These are phyloP conservation scores for Anniella stebbinsi DNA, from an alignment of 2,797 vertebrate species.

Conservation along the genomic window DNA sequence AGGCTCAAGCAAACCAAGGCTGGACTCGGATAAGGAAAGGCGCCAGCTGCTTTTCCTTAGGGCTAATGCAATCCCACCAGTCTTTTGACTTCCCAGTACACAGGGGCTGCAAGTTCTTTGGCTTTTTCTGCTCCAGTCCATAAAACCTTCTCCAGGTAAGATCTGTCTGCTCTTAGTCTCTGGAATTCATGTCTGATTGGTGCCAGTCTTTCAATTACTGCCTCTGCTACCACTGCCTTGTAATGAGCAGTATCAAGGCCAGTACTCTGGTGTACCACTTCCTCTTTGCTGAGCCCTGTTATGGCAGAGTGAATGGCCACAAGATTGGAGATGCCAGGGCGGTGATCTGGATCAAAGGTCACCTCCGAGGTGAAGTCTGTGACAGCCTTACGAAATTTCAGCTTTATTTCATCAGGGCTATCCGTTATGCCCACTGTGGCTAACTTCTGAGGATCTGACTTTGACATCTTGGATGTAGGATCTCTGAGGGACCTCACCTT, in stretches of 20 bases:
- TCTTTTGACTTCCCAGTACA: constrained; percentile 85
- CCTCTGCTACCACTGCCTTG: constrained; percentile 88
- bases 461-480: constrained; percentile 94
- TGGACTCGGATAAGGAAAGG: not conserved
- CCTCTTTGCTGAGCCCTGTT: constrained; percentile 78
- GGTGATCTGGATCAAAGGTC: constrained; percentile 86
- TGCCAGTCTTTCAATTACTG: constrained; percentile 86
- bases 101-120: constrained; percentile 84
- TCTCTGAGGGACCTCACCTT: constrained; percentile 94
- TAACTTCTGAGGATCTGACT: constrained; percentile 90
- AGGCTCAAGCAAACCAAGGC: not conserved
- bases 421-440: constrained; percentile 89
- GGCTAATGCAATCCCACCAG: constrained; percentile 87
- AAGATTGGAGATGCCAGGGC: constrained; percentile 93
- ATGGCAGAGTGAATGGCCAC: constrained; percentile 89
- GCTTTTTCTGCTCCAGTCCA: constrained; percentile 83
- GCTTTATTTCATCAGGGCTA: constrained; percentile 87
- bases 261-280: constrained; percentile 80
- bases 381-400: constrained; percentile 92
- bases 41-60: not conserved
- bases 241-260: constrained; percentile 90
- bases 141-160: constrained; percentile 85
- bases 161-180: constrained; percentile 83
- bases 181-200: constrained; percentile 88
- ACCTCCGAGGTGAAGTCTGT: constrained; percentile 95